Conservation (phyloP, 2,888 invertebrate genomes). For the Parnassius glacialis region DNA sequence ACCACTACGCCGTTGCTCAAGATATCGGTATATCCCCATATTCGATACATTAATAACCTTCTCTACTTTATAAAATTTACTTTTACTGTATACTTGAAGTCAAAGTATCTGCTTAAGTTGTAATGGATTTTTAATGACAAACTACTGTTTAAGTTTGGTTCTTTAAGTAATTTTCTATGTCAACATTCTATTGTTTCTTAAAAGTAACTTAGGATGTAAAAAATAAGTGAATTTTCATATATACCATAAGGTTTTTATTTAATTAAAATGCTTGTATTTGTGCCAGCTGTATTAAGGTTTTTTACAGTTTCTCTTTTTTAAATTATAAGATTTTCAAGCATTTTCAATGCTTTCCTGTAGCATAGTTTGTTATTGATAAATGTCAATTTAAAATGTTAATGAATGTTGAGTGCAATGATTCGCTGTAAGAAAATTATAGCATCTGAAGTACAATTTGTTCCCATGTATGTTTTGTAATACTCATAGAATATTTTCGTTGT, state of each 20-base stretch:
- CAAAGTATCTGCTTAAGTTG: too few relatives aligned
- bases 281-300: background rate
- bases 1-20: slow-evolving; percentile 62
- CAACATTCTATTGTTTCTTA: too few relatives aligned
- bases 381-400: background rate
- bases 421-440: slow-evolving; percentile 18
- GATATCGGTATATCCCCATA: slow-evolving; percentile 61
- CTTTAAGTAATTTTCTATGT: too few relatives aligned
- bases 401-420: background rate
- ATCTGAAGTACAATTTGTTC: slow-evolving; percentile 19
- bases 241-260: too few relatives aligned
- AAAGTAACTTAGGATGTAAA: too few relatives aligned
- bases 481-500: slow-evolving; percentile 6
- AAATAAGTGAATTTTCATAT: too few relatives aligned
- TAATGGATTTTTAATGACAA: too few relatives aligned
- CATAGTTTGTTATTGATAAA: background rate
- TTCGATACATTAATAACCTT: slow-evolving; percentile 39
- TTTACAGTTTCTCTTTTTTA: background rate
- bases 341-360: background rate
- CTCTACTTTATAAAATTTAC: background rate
- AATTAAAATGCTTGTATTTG: too few relatives aligned
- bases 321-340: background rate
- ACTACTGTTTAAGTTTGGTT: slow-evolving; percentile 1
- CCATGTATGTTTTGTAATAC: background rate
- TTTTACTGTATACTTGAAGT: background rate